A percentile compares a stretch with the other conserved stretches of the same genome.
Conservation (phyloP, 2,113 vertebrate genomes). For the Maccullochella peelii region DNA sequence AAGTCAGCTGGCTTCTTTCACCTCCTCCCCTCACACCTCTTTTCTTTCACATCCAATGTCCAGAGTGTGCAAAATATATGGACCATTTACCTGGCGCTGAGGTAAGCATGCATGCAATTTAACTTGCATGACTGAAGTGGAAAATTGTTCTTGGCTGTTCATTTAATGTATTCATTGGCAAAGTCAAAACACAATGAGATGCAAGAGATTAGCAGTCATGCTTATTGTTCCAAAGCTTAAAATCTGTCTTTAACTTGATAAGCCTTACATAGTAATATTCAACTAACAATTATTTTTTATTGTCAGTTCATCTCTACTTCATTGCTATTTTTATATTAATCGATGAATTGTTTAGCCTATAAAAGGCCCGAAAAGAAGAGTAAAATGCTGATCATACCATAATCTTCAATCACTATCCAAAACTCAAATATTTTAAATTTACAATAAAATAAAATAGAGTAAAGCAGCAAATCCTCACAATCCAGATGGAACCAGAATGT, state of each 20-base stretch:
- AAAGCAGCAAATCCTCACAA: too few species aligned
- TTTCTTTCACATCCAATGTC: background rate
- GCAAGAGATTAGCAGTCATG: background rate
- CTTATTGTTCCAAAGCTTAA: background rate
- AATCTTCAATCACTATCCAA: background rate
- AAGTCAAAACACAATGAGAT: background rate
- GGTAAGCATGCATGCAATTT: background rate
- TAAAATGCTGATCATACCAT: background rate
- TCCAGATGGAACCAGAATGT: too few species aligned
- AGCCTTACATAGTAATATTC: background rate
- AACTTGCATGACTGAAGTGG: background rate
- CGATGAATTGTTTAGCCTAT: background rate
- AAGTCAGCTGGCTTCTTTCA: slow-evolving; percentile 5
- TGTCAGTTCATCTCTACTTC: background rate
- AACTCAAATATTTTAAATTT: background rate
- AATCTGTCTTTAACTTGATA: background rate
- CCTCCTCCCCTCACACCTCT: background rate
- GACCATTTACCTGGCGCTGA: background rate
- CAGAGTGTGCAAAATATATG: background rate
- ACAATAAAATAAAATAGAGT: background rate
- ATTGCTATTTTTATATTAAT: background rate
- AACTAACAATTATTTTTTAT: background rate
- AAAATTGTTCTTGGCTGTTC: background rate
- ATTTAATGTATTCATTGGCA: slow-evolving; percentile 2
- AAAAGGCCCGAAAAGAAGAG: background rate